phyloP scores from a whole-genome alignment of 1,140 invertebrate species.

The Neotoxoptera formosana region DNA sequence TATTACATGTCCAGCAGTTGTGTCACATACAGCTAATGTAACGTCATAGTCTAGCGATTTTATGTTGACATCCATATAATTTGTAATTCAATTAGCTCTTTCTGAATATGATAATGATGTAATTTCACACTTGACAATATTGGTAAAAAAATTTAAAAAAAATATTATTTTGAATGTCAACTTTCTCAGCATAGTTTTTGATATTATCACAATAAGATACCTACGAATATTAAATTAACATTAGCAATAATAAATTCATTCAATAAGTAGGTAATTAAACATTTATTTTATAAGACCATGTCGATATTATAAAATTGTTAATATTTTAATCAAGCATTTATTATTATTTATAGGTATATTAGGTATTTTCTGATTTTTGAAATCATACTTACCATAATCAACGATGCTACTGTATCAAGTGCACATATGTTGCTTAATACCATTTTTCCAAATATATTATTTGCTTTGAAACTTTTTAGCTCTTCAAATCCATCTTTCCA shows the following conservation, averaged over 20 bases:
- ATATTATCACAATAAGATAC: neutral
- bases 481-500: neutral
- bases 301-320: neutral
- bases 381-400: neutral
- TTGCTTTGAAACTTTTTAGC: neutral
- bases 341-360: neutral
- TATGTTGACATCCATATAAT: neutral
- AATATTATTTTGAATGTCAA: neutral
- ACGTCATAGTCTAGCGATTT: neutral
- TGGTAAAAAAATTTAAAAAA: neutral
- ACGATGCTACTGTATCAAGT: neutral
- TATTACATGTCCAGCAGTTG: neutral
- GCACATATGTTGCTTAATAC: neutral
- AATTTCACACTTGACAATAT: neutral
- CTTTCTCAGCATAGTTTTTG: neutral
- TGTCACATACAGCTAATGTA: slow-evolving; percentile 2
- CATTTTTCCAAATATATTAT: neutral
- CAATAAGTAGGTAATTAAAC: neutral
- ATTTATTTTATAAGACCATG: neutral
- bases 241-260: neutral
- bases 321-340: neutral
- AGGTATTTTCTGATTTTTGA: neutral
- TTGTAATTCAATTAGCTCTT: neutral
- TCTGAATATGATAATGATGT: neutral
- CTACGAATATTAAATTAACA: neutral